Percentiles rank a stretch among this genome's conserved stretches.
Evolutionary conservation across 2,888 invertebrate species (phyloP).

Genomic region (Phyllotreta cruciferae): DNA sequence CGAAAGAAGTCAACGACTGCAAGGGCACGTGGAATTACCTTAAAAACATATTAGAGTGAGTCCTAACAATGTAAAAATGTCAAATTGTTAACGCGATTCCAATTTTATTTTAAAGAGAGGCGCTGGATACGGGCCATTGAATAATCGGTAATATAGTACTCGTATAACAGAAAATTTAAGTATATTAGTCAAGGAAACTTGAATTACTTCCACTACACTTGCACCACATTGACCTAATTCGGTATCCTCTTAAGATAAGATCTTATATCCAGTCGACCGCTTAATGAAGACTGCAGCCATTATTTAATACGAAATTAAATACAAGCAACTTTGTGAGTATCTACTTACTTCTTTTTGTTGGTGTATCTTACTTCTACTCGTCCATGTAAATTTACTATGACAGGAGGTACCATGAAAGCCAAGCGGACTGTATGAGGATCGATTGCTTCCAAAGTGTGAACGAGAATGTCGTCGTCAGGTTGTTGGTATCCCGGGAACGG

Average conservation of each 20-base stretch:
- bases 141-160: no score
- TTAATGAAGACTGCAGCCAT: neutral
- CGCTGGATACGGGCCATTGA: no score
- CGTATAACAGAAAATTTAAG: neutral
- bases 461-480: slow-evolving; percentile 62
- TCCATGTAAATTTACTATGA: slow-evolving; percentile 85
- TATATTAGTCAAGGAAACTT: neutral
- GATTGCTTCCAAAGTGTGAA: slow-evolving; percentile 72
- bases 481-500: slow-evolving; percentile 58
- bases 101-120: no score
- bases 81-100: no score
- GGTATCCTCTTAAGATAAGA: no score
- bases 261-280: slow-evolving; percentile 29
- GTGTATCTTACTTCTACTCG: slow-evolving; percentile 88
- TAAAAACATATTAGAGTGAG: no score
- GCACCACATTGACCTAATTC: no score
- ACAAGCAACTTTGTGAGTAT: slow-evolving; percentile 9
- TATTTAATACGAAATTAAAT: neutral
- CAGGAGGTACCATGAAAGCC: slow-evolving; percentile 81
- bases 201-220: no score
- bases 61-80: no score
- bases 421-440: slow-evolving; percentile 82
- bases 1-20: no score
- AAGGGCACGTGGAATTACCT: no score
- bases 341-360: slow-evolving; percentile 74